phyloP scores from a whole-genome alignment of 1,140 invertebrate species.

The Helicoverpa zea region DNA sequence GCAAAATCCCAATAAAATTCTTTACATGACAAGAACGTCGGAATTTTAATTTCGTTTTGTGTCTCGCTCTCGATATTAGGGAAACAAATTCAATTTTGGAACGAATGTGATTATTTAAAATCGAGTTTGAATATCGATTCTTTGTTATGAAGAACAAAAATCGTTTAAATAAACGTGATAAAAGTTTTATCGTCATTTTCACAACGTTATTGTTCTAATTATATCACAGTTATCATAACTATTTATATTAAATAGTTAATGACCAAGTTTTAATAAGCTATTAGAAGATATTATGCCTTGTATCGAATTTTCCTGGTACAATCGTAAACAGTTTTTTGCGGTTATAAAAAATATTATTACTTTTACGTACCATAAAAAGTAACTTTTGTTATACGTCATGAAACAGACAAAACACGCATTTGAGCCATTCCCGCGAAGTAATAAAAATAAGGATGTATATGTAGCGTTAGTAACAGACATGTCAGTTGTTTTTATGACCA shows the following conservation, averaged over 20 bases:
- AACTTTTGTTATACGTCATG: neutral
- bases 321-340: too few relatives aligned
- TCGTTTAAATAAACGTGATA: too few relatives aligned
- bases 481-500: neutral
- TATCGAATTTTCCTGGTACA: too few relatives aligned
- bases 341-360: too few relatives aligned
- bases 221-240: too few relatives aligned
- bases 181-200: too few relatives aligned
- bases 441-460: neutral
- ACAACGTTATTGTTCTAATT: too few relatives aligned
- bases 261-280: too few relatives aligned
- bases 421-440: neutral
- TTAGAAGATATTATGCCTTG: too few relatives aligned
- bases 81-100: conserved; percentile 32
- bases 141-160: neutral
- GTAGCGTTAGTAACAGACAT: too few relatives aligned
- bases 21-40: conserved; percentile 5
- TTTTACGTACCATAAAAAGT: neutral
- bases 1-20: conserved; percentile 35
- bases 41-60: conserved; percentile 34
- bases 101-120: conserved; percentile 27
- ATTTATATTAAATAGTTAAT: too few relatives aligned
- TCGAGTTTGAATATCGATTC: conserved; percentile 19
- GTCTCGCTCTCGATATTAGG: conserved; percentile 24
- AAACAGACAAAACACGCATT: conserved; percentile 27